These are phyloP conservation scores for Eclectus roratus DNA, from an alignment of 2,113 vertebrate genomes.

Conservation along the genomic window DNA sequence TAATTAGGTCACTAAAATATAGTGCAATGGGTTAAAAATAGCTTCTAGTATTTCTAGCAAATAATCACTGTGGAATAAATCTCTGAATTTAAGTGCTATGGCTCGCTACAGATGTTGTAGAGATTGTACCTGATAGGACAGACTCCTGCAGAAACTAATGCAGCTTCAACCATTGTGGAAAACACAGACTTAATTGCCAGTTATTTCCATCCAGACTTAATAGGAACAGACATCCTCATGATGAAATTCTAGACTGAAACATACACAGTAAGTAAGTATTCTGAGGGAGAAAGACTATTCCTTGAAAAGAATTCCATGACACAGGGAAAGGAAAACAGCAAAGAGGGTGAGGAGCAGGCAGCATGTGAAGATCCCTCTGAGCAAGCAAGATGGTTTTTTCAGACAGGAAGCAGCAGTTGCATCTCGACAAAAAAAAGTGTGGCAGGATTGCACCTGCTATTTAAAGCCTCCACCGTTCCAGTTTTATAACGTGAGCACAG, in stretches of 20 bases:
- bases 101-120: not conserved
- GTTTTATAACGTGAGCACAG: not conserved
- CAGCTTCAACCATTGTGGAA: not conserved
- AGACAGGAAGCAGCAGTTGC: not conserved
- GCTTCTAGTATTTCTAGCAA: not conserved
- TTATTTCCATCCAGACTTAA: not conserved
- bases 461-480: not conserved
- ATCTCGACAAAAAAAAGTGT: fast-evolving
- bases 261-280: not conserved
- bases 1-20: not conserved
- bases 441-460: not conserved
- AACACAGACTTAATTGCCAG: not conserved
- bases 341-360: not conserved
- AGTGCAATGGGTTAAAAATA: not conserved
- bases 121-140: not conserved
- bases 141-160: not conserved
- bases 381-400: not conserved
- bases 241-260: not conserved
- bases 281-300: not conserved
- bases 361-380: not conserved
- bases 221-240: not conserved
- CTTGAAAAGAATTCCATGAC: not conserved
- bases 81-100: not conserved
- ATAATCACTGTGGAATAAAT: not conserved
- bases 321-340: not conserved